Evolutionary conservation across 1,140 invertebrate genomes (phyloP), one percentile per base, ranked within the genome.

Genomic region (Ooceraea biroi): DNA sequence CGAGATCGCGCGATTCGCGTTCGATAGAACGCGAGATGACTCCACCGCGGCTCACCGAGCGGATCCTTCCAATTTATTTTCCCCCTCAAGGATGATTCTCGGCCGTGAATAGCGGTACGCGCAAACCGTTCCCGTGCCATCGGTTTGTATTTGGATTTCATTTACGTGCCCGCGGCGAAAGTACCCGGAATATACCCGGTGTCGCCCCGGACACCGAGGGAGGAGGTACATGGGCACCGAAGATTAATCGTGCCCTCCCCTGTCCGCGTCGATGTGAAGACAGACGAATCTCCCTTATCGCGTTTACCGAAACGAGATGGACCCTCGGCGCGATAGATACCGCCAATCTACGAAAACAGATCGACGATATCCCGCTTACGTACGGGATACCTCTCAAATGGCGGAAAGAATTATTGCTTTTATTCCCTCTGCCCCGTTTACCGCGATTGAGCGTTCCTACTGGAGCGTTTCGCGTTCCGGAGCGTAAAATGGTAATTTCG

Each of bases 281-380:
- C 76, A 71, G 76, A 80, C 69, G 69, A 80, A 80, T 71, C 76
- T 80, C 65, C 8, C 76, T 80, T 80, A 80, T 80, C 76, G n/a
- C 76, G 52, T 71, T 77, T 27, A 58, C 36, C 25, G 65, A 57
- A 69, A 69, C 41, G 65, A 71, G 76, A 71, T 57, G 65, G n/a
- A 71, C 57, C 57, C 65, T 36, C 50, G 25, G 11, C 22, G 63
- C 36, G 36, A 36, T 36, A 12, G 36, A 69, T 57, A 78, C 69
- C 76, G 22, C 3, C 50, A 48, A 68, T 46, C 50, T 55, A 55
- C 76, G 63, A 69, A 78, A 78, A 69, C 69, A 19, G 36, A 69
- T 78, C 41, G 63, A 7, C 5, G n/a, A 11, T 36, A 36, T 3
- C 36, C 36, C 2, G 7, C 36, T 7, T 36, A 36, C 7, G 2